Evolutionary conservation across 2,797 vertebrate species (phyloP), one percentile per base, ranked within the genome.

Genomic region (Sebastes cheni): DNA sequence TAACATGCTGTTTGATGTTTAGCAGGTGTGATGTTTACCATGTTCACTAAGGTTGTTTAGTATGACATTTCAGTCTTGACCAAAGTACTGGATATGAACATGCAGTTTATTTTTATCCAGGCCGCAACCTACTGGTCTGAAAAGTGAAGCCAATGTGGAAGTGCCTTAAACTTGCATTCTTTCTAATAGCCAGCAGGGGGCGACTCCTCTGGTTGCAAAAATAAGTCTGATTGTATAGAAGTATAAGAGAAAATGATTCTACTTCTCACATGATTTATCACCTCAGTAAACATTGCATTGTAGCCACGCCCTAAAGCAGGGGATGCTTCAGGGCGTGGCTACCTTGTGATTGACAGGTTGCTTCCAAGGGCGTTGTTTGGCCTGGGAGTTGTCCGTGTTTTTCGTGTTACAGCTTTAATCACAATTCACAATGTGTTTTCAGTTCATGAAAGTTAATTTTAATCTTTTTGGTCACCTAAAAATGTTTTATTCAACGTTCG

Each of bases 191-290:
- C 36, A 39, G 36, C 36, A 39, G 36, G 36, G 36, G 36, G 36
- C 13, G 2, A 39, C 36, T 2, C 36, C 36, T 39, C 36, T 39
- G 5, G 36, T 39, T 14, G 36, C 13, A 50, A 8, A 20, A 50
- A 50, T 18, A 50, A 20, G 18, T 50, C 8, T 2, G 46, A 4
- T 50, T 0, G 46, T 50, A 4, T 50, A 50, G 8, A 9, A 18
- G 46, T 50, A 3, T 20, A 18, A 4, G 8, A 50, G 1, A 50
- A 18, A 4, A 50, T 18, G 0, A 20, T 0, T 0, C 39, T 42
- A 42, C 39, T 16, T 16, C 39, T 16, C 6, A 1, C 39, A 3
- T 42, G 39, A 16, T 42, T 42, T 42, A 42, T 42, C 0, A 42
- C 39, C 2, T 3, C 14, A 16, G 39, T 42, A 50, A 50, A 50